These are phyloP conservation scores for Alviniconcha marisindica DNA, from an alignment of 1,140 invertebrate species.

Conservation along the genomic window DNA sequence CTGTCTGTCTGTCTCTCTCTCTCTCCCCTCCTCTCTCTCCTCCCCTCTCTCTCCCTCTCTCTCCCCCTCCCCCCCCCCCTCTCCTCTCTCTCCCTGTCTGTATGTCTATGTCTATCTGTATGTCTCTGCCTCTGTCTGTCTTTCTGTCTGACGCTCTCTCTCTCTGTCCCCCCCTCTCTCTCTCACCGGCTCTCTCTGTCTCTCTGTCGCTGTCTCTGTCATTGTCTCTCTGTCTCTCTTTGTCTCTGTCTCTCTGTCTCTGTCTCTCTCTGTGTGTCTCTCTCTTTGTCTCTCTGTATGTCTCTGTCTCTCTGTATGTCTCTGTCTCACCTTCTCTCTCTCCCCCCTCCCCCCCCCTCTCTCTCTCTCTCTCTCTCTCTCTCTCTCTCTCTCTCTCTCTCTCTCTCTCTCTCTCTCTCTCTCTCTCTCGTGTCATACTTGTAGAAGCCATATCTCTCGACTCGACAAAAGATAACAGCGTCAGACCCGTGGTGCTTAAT, in stretches of 20 bases:
- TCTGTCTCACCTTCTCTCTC: neutral
- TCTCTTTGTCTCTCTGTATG: slow-evolving; percentile 2
- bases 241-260: neutral
- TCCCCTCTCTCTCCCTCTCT: neutral
- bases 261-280: neutral
- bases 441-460: no score
- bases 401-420: no score
- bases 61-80: neutral
- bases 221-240: neutral
- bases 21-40: neutral
- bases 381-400: no score
- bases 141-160: neutral
- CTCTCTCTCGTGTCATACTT: no score
- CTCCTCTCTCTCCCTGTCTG: neutral
- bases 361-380: slow-evolving; percentile 7
- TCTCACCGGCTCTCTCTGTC: neutral
- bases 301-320: slow-evolving; percentile 7
- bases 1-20: neutral
- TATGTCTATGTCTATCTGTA: no score
- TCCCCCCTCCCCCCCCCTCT: neutral
- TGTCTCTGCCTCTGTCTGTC: neutral
- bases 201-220: neutral
- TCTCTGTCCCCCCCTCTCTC: neutral
- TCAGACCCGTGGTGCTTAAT: no score
- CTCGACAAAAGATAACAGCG: no score